Base-by-base conservation (phyloP, 2,113 vertebrate species). In the Eubucco bourcierii region DNA sequence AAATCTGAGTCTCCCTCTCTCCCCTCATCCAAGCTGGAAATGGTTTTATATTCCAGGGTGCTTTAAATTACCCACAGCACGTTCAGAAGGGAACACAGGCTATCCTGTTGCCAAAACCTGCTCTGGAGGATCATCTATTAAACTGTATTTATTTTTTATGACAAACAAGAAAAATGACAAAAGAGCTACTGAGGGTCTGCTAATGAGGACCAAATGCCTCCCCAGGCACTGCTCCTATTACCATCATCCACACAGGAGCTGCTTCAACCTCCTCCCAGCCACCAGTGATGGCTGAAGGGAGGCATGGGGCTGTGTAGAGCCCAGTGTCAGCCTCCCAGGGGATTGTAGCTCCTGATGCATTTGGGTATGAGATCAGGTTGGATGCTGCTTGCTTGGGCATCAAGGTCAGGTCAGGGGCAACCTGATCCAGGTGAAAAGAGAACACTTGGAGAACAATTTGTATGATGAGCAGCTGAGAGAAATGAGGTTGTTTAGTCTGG, bases 81-180 rank as follows among this genome's bases (percentile, higher is more conserved):
- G 91, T 96, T 97, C 83, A 80, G 95, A 97, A 97, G 95, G 94
- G 96, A 96, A 95, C 92, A 89, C 33, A 76, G 96, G 88, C 95
- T 82, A 64, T 95, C 93, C 95, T 96, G 92, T 97, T 97, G 96
- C 97, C 97, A 96, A 97, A 97, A 96, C 77, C 97, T 97, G 96
- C 95, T 97, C 96, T 44, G 68, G 94, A 92, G 92, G 95, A 97
- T 97, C 96, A 96, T 96, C 95, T 95, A 96, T 96, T 97, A 97
- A 97, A 97, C 87, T 96, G 96, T 96, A 94, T 98, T 97, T 98
- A 97, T 97, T 97, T 98, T 97, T 98, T 96, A 97, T 97, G 97
- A 97, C 97, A 97, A 97, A 97, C 95, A 97, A 97, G 97, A 98
- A 97, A 97, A 97, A 98, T 96, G 96, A 96, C 95, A 96, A 96